phyloP scores from a whole-genome alignment of 1,140 invertebrate species.

The Calosoma granatense region DNA sequence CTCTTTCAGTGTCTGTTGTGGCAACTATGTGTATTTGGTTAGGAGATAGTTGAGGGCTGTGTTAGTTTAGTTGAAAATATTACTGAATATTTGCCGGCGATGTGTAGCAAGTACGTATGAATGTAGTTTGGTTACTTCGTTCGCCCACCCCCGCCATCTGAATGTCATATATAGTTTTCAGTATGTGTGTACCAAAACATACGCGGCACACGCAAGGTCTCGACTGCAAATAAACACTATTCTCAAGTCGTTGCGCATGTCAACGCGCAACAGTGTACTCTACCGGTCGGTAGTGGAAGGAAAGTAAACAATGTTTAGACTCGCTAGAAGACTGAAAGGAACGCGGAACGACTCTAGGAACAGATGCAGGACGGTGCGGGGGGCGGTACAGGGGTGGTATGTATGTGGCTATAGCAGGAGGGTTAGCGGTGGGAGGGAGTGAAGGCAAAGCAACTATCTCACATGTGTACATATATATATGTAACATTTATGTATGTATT shows the following conservation, averaged over 20 bases:
- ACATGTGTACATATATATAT: constrained; percentile 11
- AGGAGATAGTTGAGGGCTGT: background rate
- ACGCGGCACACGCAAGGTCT: background rate
- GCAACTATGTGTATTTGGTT: background rate
- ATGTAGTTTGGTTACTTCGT: background rate
- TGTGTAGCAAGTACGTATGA: constrained; percentile 8
- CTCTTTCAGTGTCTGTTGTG: background rate
- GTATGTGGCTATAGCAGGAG: too few species aligned
- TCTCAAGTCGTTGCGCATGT: background rate
- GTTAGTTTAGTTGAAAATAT: background rate
- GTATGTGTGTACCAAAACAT: constrained; percentile 7
- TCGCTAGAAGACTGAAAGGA: too few species aligned
- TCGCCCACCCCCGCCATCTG: constrained; percentile 9
- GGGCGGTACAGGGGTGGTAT: too few species aligned
- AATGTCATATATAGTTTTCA: constrained; percentile 15
- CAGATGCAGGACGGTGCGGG: constrained; percentile 6
- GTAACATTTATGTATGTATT: constrained; percentile 14
- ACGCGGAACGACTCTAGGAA: too few species aligned
- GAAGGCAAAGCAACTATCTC: too few species aligned
- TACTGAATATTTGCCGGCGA: too few species aligned
- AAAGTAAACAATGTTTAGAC: too few species aligned
- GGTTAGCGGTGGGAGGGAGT: too few species aligned
- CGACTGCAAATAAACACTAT: constrained; percentile 7
- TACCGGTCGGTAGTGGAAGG: constrained; percentile 13
- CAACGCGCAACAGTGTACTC: constrained; percentile 8